Evolutionary conservation across 1,140 invertebrate species (phyloP).

Genomic region (Xylocopa sonorina): DNA sequence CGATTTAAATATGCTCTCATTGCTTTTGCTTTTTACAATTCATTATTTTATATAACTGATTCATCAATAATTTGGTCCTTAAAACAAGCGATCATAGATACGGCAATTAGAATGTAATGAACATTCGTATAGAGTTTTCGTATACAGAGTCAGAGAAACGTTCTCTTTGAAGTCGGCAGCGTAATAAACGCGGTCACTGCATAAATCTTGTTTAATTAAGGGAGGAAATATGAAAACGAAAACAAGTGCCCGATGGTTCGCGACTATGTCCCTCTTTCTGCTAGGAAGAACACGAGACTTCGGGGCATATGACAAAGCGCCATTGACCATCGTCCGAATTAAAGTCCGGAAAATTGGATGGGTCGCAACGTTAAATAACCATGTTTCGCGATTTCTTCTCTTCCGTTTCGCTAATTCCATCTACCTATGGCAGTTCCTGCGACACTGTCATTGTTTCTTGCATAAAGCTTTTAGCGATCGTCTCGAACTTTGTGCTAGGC

Average conservation of each 20-base stretch:
- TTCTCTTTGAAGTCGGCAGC: slow-evolving; percentile 55
- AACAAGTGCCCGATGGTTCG: slow-evolving; percentile 22
- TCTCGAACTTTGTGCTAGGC: neutral
- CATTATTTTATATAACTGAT: neutral
- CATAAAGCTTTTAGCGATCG: no score
- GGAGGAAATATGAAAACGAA: slow-evolving; percentile 48
- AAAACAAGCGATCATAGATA: neutral
- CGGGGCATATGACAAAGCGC: slow-evolving; percentile 27
- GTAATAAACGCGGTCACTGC: slow-evolving; percentile 42
- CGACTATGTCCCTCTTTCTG: slow-evolving; percentile 36
- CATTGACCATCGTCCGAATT: slow-evolving; percentile 44
- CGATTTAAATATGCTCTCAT: neutral
- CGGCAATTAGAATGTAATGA: neutral
- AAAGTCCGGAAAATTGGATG: slow-evolving; percentile 58
- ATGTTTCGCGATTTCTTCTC: slow-evolving; percentile 8
- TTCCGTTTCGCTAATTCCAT: slow-evolving; percentile 18
- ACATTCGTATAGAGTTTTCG: slow-evolving; percentile 16
- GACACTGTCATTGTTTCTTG: slow-evolving; percentile 31
- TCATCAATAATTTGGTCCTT: no score
- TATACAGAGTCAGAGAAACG: slow-evolving; percentile 26
- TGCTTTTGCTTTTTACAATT: neutral
- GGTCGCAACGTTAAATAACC: slow-evolving; percentile 51
- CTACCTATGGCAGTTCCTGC: slow-evolving; percentile 30
- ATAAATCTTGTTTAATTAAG: slow-evolving; percentile 58
- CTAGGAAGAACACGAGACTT: slow-evolving; percentile 19